Evolutionary conservation across 2,797 vertebrate species (phyloP).

Genomic region (Aphelocoma californica): DNA sequence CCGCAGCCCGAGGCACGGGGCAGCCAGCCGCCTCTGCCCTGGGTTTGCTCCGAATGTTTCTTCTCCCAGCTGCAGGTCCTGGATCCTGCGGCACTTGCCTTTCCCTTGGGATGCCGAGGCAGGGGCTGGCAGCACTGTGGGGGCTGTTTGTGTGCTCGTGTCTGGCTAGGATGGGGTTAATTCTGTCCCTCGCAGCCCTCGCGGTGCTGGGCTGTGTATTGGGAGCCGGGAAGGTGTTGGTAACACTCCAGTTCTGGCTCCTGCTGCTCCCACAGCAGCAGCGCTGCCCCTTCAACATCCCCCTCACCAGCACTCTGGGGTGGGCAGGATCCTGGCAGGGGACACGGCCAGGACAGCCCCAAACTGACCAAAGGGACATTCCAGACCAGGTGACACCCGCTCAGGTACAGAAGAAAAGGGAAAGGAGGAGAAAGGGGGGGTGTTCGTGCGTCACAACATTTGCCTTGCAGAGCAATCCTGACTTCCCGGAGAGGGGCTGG

Average conservation of each 20-base stretch:
- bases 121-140: background rate
- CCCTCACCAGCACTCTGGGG: background rate
- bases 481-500: background rate
- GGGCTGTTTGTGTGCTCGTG: accelerated
- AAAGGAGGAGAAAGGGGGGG: background rate
- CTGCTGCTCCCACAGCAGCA: background rate
- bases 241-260: background rate
- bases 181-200: background rate
- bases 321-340: background rate
- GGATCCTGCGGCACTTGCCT: accelerated
- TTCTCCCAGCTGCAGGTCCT: accelerated
- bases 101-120: background rate
- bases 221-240: background rate
- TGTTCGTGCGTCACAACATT: accelerated
- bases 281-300: background rate
- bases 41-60: background rate
- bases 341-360: background rate
- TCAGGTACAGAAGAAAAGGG: background rate
- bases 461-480: background rate
- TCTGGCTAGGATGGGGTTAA: background rate
- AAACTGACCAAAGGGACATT: background rate
- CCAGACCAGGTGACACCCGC: background rate
- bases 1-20: accelerated
- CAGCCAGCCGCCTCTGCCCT: accelerated
- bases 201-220: background rate